Evolutionary conservation across 1,140 invertebrate genomes (phyloP), one percentile per base, ranked within the genome.

Genomic region (Halotydeus destructor): DNA sequence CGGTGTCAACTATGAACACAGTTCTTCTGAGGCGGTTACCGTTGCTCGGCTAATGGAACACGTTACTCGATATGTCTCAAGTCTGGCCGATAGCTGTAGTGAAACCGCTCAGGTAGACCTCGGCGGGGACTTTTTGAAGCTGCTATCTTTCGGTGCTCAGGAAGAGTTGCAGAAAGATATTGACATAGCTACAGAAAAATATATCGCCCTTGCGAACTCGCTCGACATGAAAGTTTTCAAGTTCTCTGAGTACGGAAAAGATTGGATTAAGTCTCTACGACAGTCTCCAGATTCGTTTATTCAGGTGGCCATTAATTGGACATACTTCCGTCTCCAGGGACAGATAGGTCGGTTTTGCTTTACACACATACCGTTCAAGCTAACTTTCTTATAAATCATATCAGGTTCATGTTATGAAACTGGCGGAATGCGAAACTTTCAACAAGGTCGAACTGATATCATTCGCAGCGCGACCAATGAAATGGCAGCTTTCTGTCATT

Each of bases 1-100:
- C 49, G 88, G 86, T 1, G 62, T 91, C 30, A 80, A 75, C n/a
- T 93, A 91, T 58, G 88, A 96, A 60, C 86, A 94, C 59, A 82
- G 80, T 5, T 80, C 84, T 2, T 83, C 84, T 24, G 86, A 93
- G 63, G 86, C 83, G 2, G 75, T 77, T 43, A 80, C 85, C 3
- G 72, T 93, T 46, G 77, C 79, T 24, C 69, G 74, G 39, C 62
- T 91, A 45, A 74, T 79, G 50, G 84, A 93, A 59, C 74, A 75
- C 57, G 67, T 84, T 42, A 63, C 72, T 12, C 64, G 71, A 41
- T 74, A 71, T 47, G 66, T 77, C 74, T 78, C 65, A 24, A 33
- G n/a, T 27, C 8, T 28, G 21, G 6, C 4, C 3, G 8, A 2
- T n/a, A n/a, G n/a, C n/a, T n/a, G n/a, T n/a, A n/a, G n/a, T n/a